Conservation (phyloP, 2,113 vertebrate species). For the Pantherophis guttatus region DNA sequence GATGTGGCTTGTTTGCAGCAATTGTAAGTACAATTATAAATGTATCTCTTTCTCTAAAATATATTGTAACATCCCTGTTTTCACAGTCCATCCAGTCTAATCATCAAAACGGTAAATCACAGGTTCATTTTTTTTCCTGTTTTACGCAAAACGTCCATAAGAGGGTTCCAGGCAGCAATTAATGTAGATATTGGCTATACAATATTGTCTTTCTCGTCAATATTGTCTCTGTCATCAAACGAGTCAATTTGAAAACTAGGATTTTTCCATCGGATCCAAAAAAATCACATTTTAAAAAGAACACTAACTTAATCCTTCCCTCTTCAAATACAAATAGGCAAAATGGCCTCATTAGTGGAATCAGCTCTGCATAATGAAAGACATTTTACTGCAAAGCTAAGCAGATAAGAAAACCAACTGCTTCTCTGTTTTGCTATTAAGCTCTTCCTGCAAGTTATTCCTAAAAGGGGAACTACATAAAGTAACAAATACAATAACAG, state of each 20-base stretch:
- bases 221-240: not conserved
- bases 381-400: not conserved
- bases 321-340: not conserved
- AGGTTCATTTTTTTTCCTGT: not conserved
- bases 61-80: not conserved
- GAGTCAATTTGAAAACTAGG: not conserved
- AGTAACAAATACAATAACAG: not conserved
- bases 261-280: not conserved
- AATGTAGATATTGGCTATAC: not conserved
- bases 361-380: not conserved
- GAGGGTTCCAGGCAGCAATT: not conserved
- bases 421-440: not conserved
- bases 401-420: not conserved
- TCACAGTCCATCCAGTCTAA: not conserved
- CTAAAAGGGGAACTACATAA: not conserved
- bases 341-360: not conserved
- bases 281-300: not conserved
- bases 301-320: not conserved
- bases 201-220: not conserved
- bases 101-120: not conserved
- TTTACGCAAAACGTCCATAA: not conserved
- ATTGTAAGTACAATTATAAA: not conserved
- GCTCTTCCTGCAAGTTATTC: not conserved
- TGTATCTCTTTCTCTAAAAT: not conserved
- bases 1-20: not conserved